A percentile compares a stretch with the other conserved stretches of the same genome.
phyloP scores from a whole-genome alignment of 2,888 invertebrate species.

The Chaetoderma sp. region DNA sequence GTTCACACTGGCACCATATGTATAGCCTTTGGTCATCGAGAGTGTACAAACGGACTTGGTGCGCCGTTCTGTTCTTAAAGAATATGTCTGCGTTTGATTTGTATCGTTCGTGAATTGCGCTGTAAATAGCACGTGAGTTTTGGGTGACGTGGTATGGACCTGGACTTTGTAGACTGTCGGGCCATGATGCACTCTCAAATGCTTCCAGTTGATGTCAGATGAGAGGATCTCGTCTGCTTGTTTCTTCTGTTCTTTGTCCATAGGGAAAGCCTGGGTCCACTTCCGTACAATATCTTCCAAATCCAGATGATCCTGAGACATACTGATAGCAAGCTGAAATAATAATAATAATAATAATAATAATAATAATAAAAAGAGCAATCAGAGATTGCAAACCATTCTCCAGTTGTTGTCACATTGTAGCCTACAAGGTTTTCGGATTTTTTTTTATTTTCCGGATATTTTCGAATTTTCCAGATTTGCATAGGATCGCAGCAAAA shows the following conservation, averaged over 20 bases:
- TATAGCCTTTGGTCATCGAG: slow-evolving; percentile 55
- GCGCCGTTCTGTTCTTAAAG: slow-evolving; percentile 66
- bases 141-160: slow-evolving; percentile 42
- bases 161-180: slow-evolving; percentile 59
- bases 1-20: slow-evolving; percentile 52
- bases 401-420: too few species aligned
- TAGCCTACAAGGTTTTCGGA: too few species aligned
- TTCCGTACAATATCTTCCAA: slow-evolving; percentile 51
- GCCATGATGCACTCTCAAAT: slow-evolving; percentile 60
- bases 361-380: too few species aligned
- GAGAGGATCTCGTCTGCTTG: slow-evolving; percentile 55
- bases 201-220: slow-evolving; percentile 66
- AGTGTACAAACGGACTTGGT: slow-evolving; percentile 66
- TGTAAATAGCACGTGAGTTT: slow-evolving; percentile 59
- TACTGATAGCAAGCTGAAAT: too few species aligned
- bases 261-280: slow-evolving; percentile 48
- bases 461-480: too few species aligned
- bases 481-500: too few species aligned
- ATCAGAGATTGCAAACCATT: too few species aligned
- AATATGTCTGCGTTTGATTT: slow-evolving; percentile 63
- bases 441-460: too few species aligned
- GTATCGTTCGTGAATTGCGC: slow-evolving; percentile 67
- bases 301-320: too few species aligned
- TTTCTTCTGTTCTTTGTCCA: slow-evolving; percentile 48
- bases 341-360: too few species aligned